Conservation (phyloP, 2,888 invertebrate genomes). For the Ophion costatus region DNA sequence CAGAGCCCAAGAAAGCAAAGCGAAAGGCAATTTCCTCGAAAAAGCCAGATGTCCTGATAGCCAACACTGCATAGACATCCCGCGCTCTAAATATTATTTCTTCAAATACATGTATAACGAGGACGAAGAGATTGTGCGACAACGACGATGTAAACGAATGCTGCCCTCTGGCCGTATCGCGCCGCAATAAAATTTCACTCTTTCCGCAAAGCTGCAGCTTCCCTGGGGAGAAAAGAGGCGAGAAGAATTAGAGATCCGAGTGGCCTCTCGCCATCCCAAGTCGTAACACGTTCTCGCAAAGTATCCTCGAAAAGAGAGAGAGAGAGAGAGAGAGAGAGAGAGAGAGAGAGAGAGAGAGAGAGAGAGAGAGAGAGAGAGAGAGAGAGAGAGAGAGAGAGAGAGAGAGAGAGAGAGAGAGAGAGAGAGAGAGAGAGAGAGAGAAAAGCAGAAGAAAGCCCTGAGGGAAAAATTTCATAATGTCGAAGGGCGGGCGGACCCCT, state of each 20-base stretch:
- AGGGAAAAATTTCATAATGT: slow-evolving; percentile 38
- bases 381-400: not conserved
- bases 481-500: not conserved
- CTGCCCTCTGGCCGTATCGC: slow-evolving; percentile 13
- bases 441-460: no score
- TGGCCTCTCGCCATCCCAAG: slow-evolving; percentile 7
- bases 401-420: no score
- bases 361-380: no score
- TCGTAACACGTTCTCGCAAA: slow-evolving; percentile 46
- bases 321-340: no score
- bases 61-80: not conserved
- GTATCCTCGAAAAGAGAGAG: not conserved
- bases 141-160: slow-evolving; percentile 42
- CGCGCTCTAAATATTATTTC: not conserved
- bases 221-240: slow-evolving; percentile 20
- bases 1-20: no score
- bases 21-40: not conserved
- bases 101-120: not conserved
- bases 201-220: slow-evolving; percentile 48
- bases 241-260: slow-evolving; percentile 46
- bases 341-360: not conserved
- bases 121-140: slow-evolving; percentile 18
- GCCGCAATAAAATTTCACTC: slow-evolving; percentile 60
- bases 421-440: not conserved
- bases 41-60: not conserved